A percentile compares a stretch with the other conserved stretches of the same genome.
Evolutionary conservation across 2,113 vertebrate genomes (phyloP).

Genomic region (Morone saxatilis): DNA sequence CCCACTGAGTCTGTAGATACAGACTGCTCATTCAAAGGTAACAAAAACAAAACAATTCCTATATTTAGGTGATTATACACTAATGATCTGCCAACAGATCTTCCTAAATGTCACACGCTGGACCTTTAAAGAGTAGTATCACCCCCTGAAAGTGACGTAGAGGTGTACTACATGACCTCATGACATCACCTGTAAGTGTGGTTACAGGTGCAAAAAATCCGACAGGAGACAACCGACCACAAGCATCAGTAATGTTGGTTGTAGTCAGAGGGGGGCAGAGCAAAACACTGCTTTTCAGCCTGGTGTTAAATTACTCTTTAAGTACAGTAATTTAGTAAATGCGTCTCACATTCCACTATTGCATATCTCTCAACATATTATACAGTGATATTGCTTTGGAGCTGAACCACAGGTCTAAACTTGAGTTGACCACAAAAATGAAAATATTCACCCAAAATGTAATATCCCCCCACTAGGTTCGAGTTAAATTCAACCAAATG

Average conservation of each 20-base stretch:
- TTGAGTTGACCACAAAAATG: constrained; percentile 33
- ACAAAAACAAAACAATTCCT: too few relatives aligned
- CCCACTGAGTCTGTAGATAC: too few relatives aligned
- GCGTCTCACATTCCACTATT: not conserved
- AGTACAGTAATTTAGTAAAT: constrained; percentile 4
- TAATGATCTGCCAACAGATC: too few relatives aligned
- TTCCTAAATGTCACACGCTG: too few relatives aligned
- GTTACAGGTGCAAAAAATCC: not conserved
- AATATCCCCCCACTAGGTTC: constrained; percentile 7
- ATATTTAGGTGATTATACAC: too few relatives aligned
- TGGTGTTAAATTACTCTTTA: not conserved
- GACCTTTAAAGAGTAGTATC: too few relatives aligned
- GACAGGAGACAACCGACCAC: not conserved
- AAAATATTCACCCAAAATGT: constrained; percentile 42
- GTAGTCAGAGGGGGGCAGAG: not conserved
- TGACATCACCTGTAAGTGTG: constrained; percentile 22
- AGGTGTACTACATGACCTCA: not conserved
- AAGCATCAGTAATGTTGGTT: not conserved
- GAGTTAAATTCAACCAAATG: constrained; percentile 38
- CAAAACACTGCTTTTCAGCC: not conserved
- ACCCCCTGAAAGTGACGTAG: not conserved
- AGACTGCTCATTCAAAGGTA: too few relatives aligned
- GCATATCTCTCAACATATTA: not conserved
- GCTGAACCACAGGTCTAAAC: constrained; percentile 15
- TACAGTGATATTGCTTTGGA: not conserved